Conservation (phyloP, 2,888 invertebrate genomes). For the Parapristionchus giblindavisi region DNA sequence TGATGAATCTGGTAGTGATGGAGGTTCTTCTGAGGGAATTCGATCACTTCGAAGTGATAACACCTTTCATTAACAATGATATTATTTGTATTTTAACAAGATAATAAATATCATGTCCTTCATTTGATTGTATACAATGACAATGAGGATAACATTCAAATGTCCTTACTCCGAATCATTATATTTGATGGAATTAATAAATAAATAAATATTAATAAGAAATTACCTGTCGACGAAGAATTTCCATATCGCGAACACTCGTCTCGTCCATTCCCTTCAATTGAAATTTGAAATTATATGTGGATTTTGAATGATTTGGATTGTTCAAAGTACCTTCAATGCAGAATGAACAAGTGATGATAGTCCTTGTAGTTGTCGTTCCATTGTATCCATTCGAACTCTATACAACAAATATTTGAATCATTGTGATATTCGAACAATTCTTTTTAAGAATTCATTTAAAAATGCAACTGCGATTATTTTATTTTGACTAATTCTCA, state of each 20-base stretch:
- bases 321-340: not conserved
- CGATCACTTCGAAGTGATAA: constrained; percentile 35
- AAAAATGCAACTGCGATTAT: too few relatives aligned
- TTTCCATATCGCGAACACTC: constrained; percentile 62
- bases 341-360: constrained; percentile 35
- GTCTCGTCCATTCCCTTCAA: constrained; percentile 59
- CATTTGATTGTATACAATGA: too few relatives aligned
- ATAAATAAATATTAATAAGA: not conserved
- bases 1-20: constrained; percentile 38
- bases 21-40: constrained; percentile 36
- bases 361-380: constrained; percentile 59
- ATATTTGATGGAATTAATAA: too few relatives aligned
- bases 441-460: too few relatives aligned
- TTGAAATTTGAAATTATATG: not conserved
- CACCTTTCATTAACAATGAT: constrained; percentile 10
- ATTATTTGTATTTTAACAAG: too few relatives aligned
- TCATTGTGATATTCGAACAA: too few relatives aligned
- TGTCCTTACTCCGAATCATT: too few relatives aligned
- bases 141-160: too few relatives aligned
- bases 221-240: constrained; percentile 58
- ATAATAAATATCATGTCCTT: too few relatives aligned
- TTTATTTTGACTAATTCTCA: too few relatives aligned
- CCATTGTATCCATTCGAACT: constrained; percentile 67
- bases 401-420: constrained; percentile 43
- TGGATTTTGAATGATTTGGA: not conserved